phyloP scores from a whole-genome alignment of 2,797 vertebrate species.

The Scyliorhinus canicula region DNA sequence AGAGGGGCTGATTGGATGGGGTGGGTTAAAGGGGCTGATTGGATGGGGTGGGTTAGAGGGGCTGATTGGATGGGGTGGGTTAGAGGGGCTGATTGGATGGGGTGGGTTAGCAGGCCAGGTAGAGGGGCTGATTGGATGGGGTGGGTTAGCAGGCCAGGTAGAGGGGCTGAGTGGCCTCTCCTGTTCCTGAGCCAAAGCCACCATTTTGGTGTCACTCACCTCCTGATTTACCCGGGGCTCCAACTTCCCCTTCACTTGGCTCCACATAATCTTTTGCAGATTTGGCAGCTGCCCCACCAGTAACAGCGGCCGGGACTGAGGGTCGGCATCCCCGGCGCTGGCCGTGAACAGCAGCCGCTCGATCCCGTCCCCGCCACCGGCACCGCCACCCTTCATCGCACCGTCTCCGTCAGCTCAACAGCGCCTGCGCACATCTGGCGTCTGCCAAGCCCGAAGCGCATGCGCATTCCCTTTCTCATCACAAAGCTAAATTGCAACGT shows the following conservation, averaged over 20 bases:
- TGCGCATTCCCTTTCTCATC: background rate
- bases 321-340: background rate
- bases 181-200: background rate
- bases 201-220: conserved; percentile 27
- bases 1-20: too few relatives aligned
- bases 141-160: background rate
- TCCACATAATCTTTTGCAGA: conserved; percentile 37
- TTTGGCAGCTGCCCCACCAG: conserved; percentile 37
- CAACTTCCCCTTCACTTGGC: conserved; percentile 37
- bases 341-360: conserved; percentile 35
- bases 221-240: conserved; percentile 38
- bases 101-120: too few relatives aligned
- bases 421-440: background rate
- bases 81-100: too few relatives aligned
- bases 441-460: background rate
- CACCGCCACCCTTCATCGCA: background rate
- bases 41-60: too few relatives aligned
- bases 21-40: too few relatives aligned
- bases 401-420: background rate
- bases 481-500: background rate
- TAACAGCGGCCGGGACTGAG: conserved; percentile 12
- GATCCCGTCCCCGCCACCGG: background rate
- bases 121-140: too few relatives aligned
- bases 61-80: too few relatives aligned
- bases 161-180: background rate